These are phyloP conservation scores for Cyprinus carpio DNA, from an alignment of 2,113 vertebrate genomes.

Conservation along the genomic window DNA sequence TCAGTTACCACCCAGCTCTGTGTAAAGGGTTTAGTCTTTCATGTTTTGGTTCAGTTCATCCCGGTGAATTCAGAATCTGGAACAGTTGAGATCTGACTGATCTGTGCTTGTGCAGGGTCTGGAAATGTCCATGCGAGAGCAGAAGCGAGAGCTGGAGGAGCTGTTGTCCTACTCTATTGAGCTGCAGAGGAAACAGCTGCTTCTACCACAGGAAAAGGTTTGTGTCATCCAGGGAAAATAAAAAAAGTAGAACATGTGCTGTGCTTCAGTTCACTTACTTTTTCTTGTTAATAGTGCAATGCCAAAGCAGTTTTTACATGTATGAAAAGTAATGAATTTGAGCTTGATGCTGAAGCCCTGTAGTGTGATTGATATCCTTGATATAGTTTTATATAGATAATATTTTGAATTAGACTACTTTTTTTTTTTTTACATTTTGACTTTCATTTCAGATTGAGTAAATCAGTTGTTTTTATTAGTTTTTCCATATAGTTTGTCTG, in stretches of 20 bases:
- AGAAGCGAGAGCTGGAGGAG: slow-evolving; percentile 75
- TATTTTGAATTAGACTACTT: too few relatives aligned
- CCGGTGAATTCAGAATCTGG: not conserved
- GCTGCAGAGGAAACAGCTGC: slow-evolving; percentile 75
- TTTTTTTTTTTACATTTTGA: too few relatives aligned
- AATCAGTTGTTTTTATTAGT: too few relatives aligned
- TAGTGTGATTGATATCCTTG: too few relatives aligned
- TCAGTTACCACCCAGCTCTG: too few relatives aligned
- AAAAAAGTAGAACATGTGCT: too few relatives aligned
- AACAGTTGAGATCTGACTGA: not conserved
- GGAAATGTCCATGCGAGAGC: slow-evolving; percentile 74
- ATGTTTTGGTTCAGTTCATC: not conserved
- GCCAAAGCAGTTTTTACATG: not conserved
- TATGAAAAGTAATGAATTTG: not conserved
- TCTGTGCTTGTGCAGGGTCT: slow-evolving; percentile 62
- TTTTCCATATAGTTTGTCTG: too few relatives aligned
- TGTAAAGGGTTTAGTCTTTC: not conserved
- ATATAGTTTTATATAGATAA: too few relatives aligned
- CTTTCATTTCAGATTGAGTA: too few relatives aligned
- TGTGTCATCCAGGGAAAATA: not conserved
- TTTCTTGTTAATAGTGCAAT: not conserved
- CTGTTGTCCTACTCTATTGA: slow-evolving; percentile 74
- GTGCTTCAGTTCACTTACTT: not conserved
- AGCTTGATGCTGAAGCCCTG: not conserved
- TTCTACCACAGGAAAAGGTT: slow-evolving; percentile 78